phyloP scores from a whole-genome alignment of 2,797 vertebrate genomes.

The Muraenolepis orangiensis region DNA sequence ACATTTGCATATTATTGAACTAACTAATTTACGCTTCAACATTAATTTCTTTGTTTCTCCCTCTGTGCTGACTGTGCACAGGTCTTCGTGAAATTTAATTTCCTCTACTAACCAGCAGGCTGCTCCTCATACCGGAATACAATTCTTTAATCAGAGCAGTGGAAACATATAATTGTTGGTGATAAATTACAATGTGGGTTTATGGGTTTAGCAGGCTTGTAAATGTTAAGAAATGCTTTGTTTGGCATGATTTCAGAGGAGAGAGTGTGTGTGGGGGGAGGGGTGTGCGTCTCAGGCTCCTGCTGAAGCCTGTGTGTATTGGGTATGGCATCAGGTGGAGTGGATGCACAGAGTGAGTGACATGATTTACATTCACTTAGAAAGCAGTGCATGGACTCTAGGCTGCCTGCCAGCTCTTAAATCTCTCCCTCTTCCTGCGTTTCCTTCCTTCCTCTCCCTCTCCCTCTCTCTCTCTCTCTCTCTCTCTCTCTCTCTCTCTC shows the following conservation, averaged over 20 bases:
- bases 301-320: constrained; percentile 35
- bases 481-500: constrained; percentile 1
- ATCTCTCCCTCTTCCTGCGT: constrained; percentile 26
- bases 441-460: neutral
- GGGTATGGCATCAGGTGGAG: constrained; percentile 43
- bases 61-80: neutral
- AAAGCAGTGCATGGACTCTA: constrained; percentile 38
- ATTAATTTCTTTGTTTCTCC: neutral
- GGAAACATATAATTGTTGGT: constrained; percentile 39
- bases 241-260: constrained; percentile 47
- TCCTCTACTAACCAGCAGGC: neutral
- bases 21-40: neutral
- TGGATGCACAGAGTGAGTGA: constrained; percentile 37
- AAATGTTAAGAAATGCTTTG: constrained; percentile 50
- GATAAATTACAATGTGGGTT: constrained; percentile 54
- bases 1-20: neutral
- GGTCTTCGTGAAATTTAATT: no score
- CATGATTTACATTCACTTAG: constrained; percentile 55
- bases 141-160: neutral
- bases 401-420: constrained; percentile 43
- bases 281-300: constrained; percentile 5
- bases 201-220: constrained; percentile 43
- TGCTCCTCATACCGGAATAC: neutral
- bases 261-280: neutral
- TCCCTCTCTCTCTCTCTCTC: neutral